Conservation (phyloP, 2,113 vertebrate species). For the Phylloscopus trochilus region DNA sequence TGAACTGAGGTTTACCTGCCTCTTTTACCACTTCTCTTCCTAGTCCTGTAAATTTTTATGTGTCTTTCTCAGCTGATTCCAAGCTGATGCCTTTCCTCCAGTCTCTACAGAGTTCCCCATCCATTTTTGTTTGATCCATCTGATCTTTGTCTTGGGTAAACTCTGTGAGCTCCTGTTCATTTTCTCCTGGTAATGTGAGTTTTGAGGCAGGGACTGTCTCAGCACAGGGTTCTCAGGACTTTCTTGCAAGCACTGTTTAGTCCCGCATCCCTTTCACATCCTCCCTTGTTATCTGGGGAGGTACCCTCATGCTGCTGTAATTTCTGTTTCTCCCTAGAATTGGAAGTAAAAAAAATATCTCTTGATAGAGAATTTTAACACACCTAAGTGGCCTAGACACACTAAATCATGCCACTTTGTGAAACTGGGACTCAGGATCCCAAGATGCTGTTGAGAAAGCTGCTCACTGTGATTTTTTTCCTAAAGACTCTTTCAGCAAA, state of each 20-base stretch:
- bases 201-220: neutral
- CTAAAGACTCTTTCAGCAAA: neutral
- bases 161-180: neutral
- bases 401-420: neutral
- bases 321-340: neutral
- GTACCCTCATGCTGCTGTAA: too few relatives aligned
- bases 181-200: neutral
- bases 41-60: neutral
- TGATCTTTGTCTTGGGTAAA: rapidly evolving
- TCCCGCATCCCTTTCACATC: neutral
- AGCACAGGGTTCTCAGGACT: neutral
- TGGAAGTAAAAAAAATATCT: neutral
- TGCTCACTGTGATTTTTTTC: neutral
- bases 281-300: neutral
- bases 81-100: neutral
- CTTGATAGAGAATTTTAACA: neutral
- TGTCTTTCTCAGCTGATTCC: neutral
- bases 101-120: neutral
- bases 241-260: neutral
- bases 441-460: neutral
- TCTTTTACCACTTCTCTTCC: neutral
- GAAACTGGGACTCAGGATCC: neutral
- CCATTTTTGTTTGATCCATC: neutral
- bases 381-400: neutral
- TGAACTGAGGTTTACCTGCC: neutral